Conservation (phyloP, 2,797 vertebrate species). For the Mormyrus hasselquistii region DNA sequence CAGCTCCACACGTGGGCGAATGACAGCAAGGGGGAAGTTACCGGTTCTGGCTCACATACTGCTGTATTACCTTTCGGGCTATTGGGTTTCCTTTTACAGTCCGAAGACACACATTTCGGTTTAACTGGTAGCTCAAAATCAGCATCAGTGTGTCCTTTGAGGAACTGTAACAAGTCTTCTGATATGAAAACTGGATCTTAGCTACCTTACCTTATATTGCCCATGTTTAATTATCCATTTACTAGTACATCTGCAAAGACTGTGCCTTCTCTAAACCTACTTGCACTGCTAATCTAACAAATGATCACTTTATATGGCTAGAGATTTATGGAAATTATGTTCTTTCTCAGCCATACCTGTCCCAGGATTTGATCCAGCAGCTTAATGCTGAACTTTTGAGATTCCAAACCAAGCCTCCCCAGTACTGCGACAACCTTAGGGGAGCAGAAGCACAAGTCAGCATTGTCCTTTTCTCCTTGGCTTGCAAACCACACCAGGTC, state of each 20-base stretch:
- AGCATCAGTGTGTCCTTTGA: background rate
- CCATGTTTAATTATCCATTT: background rate
- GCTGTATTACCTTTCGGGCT: background rate
- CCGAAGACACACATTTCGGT: background rate
- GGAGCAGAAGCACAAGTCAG: background rate
- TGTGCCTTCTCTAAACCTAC: background rate
- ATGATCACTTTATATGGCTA: background rate
- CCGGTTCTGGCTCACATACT: background rate
- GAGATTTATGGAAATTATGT: background rate
- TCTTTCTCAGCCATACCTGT: background rate
- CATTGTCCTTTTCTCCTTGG: constrained; percentile 7
- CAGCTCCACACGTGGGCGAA: background rate
- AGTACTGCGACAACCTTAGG: background rate
- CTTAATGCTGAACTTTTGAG: background rate
- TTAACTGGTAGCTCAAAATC: background rate
- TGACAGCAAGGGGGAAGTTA: background rate
- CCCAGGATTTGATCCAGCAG: background rate
- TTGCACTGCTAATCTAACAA: background rate
- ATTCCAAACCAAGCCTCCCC: background rate
- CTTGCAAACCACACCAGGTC: constrained; percentile 10
- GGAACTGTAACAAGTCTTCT: background rate
- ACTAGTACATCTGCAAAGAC: background rate
- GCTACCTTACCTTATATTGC: background rate
- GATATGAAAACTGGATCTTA: background rate
- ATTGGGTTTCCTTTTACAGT: background rate